These are phyloP conservation scores for Dermatophagoides farinae DNA, from an alignment of 1,140 invertebrate genomes.

Conservation along the genomic window DNA sequence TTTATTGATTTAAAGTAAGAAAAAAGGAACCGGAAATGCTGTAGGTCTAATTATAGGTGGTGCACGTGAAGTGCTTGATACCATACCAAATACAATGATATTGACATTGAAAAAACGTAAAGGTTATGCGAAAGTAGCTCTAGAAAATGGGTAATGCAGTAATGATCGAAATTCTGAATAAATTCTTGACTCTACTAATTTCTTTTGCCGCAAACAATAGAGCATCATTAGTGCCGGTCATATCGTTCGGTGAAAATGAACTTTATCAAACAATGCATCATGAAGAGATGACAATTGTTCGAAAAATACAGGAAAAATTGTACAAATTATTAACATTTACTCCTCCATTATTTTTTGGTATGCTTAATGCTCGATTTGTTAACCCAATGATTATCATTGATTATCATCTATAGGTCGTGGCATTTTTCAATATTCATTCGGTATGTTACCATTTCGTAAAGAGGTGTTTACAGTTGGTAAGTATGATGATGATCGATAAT, in stretches of 20 bases:
- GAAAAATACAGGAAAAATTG: slow-evolving; percentile 40
- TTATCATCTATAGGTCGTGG: slow-evolving; percentile 40
- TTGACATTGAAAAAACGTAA: slow-evolving; percentile 45
- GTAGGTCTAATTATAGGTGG: slow-evolving; percentile 54
- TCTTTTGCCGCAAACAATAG: slow-evolving; percentile 27
- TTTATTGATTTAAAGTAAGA: slow-evolving; percentile 18
- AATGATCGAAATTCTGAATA: too few relatives aligned
- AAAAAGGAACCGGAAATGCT: slow-evolving; percentile 34
- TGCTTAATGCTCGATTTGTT: not conserved
- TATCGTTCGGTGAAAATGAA: slow-evolving; percentile 79
- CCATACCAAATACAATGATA: slow-evolving; percentile 37
- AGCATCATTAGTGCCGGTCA: slow-evolving; percentile 56
- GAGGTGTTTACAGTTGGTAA: slow-evolving; percentile 64
- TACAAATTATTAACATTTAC: slow-evolving; percentile 49
- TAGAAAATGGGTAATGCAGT: slow-evolving; percentile 52
- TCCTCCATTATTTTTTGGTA: slow-evolving; percentile 43
- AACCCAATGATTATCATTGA: too few relatives aligned
- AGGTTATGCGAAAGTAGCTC: slow-evolving; percentile 56
- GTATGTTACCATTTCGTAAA: slow-evolving; percentile 50
- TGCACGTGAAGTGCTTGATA: slow-evolving; percentile 46
- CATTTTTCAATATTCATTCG: slow-evolving; percentile 70
- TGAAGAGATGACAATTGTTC: slow-evolving; percentile 42
- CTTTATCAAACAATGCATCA: slow-evolving; percentile 55
- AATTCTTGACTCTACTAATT: not conserved
- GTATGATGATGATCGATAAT: too few relatives aligned